These are phyloP conservation scores for Euphydryas editha DNA, from an alignment of 2,888 invertebrate genomes.

Conservation along the genomic window DNA sequence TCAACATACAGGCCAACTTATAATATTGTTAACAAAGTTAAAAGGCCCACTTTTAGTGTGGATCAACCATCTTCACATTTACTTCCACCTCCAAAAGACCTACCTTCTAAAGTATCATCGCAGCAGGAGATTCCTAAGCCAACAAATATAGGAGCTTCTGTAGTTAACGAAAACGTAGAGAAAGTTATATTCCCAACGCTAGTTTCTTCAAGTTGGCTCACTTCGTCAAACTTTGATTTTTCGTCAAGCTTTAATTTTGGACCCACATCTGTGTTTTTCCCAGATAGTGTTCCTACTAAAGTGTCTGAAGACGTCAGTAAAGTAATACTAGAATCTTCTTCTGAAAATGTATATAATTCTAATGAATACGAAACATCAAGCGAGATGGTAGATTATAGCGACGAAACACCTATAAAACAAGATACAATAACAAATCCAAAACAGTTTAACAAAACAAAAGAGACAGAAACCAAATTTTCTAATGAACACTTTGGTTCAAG, in stretches of 20 bases:
- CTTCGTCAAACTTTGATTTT: conserved; percentile 73
- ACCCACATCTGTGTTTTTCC: conserved; percentile 66
- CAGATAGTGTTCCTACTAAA: conserved; percentile 54
- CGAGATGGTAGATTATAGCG: conserved; percentile 54
- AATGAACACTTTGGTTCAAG: conserved; percentile 47
- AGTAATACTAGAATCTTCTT: conserved; percentile 56
- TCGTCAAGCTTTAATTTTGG: conserved; percentile 72
- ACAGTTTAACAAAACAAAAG: conserved; percentile 16
- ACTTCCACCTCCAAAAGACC: conserved; percentile 68
- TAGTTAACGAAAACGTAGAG: conserved; percentile 38
- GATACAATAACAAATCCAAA: conserved; percentile 53
- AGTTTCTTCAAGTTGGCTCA: conserved; percentile 74
- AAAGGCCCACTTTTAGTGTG: conserved; percentile 64
- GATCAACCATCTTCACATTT: conserved; percentile 73
- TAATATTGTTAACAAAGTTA: conserved; percentile 67
- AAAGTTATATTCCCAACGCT: conserved; percentile 74
- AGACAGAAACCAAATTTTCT: conserved; percentile 45
- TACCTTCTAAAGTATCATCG: conserved; percentile 54
- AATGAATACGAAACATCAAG: conserved; percentile 62
- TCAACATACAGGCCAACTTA: conserved; percentile 75
- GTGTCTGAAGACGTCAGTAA: conserved; percentile 48
- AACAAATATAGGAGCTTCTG: conserved; percentile 40
- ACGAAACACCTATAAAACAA: conserved; percentile 54
- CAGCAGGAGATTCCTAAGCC: conserved; percentile 52
- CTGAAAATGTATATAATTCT: conserved; percentile 51